Conservation (phyloP, 2,113 vertebrate species). For the Ptilorrhoa leucosticta region DNA sequence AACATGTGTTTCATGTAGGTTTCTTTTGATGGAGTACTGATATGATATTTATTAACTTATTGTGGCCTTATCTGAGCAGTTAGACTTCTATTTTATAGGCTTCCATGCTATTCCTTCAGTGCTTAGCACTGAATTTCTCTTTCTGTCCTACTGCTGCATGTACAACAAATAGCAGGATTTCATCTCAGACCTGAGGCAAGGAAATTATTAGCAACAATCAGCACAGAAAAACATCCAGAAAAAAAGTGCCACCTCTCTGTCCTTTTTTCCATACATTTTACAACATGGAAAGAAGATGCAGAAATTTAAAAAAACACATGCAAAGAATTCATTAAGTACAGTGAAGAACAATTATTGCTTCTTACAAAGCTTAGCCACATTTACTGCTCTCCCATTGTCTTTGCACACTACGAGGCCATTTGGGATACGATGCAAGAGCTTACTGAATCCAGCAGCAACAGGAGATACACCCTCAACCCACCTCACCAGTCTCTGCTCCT, state of each 20-base stretch:
- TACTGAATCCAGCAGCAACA: not conserved
- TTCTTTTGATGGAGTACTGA: not conserved
- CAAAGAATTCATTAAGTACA: not conserved
- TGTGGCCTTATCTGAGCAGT: not conserved
- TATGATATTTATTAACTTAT: rapidly evolving
- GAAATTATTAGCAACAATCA: not conserved
- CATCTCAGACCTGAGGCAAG: not conserved
- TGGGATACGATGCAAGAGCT: not conserved
- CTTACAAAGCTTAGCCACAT: not conserved
- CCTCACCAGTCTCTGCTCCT: not conserved
- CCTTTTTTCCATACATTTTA: not conserved
- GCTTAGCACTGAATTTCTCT: not conserved
- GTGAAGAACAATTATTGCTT: not conserved
- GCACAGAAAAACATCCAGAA: not conserved
- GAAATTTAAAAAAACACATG: not conserved
- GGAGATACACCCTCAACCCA: not conserved
- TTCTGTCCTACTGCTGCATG: not conserved
- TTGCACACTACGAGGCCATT: not conserved
- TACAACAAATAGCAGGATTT: not conserved
- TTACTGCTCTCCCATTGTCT: not conserved
- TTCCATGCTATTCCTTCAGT: not conserved
- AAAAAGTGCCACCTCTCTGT: not conserved
- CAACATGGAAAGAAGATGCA: not conserved
- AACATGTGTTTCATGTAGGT: not conserved
- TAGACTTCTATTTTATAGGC: not conserved